Conservation (phyloP, 2,888 invertebrate species). For the Saturnia pavonia region DNA sequence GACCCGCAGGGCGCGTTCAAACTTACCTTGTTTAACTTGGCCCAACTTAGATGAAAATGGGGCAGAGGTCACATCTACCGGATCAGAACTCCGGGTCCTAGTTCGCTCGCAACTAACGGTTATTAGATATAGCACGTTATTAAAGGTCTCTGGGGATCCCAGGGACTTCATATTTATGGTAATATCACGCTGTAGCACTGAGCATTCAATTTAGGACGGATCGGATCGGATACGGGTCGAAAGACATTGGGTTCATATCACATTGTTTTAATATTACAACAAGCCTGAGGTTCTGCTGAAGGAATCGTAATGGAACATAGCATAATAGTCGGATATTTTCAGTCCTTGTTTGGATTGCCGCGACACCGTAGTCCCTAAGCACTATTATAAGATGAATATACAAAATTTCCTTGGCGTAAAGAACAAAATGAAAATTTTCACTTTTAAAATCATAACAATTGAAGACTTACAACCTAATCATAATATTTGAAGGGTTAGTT, state of each 20-base stretch:
- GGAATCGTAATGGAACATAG: not conserved
- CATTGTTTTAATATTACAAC: not conserved
- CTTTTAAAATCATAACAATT: not conserved
- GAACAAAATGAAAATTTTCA: no score
- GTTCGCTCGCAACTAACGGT: not conserved
- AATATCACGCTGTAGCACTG: not conserved
- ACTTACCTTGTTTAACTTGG: slow-evolving; percentile 42
- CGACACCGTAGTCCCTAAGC: not conserved
- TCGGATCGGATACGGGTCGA: not conserved
- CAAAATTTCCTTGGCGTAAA: not conserved
- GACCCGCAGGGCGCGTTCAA: slow-evolving; percentile 28
- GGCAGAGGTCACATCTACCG: slow-evolving; percentile 28
- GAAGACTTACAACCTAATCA: no score
- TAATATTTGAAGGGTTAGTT: no score
- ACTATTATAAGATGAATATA: not conserved
- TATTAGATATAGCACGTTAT: not conserved
- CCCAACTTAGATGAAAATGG: slow-evolving; percentile 33
- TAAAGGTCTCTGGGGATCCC: not conserved
- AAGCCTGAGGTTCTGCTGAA: not conserved
- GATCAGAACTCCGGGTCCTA: slow-evolving; percentile 21
- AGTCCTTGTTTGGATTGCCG: no score
- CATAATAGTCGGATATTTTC: no score
- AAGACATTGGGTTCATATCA: not conserved
- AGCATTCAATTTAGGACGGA: not conserved
- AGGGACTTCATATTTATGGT: not conserved